A percentile compares a stretch with the other conserved stretches of the same genome.
phyloP scores from a whole-genome alignment of 1,140 invertebrate species.

The Drosophila saltans region DNA sequence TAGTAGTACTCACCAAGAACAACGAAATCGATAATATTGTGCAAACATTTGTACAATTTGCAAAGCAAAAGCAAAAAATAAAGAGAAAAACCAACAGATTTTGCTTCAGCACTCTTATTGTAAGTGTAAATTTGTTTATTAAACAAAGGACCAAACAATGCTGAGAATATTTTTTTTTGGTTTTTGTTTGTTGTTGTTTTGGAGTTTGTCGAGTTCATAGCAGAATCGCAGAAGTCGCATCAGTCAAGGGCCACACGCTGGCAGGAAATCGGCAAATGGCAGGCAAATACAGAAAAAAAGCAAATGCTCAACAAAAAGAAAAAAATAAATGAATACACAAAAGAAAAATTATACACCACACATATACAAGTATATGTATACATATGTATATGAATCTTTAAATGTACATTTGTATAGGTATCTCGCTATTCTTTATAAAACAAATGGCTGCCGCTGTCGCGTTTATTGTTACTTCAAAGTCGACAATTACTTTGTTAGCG shows the following conservation, averaged over 20 bases:
- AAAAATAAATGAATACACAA: constrained; percentile 46
- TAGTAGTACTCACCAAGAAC: constrained; percentile 4
- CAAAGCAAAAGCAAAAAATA: constrained; percentile 36
- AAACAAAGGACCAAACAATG: constrained; percentile 47
- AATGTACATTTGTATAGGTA: background rate
- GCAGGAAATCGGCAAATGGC: constrained; percentile 57
- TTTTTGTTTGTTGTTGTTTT: constrained; percentile 23
- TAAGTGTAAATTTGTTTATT: constrained; percentile 73
- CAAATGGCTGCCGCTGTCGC: constrained; percentile 53
- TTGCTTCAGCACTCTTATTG: constrained; percentile 57
- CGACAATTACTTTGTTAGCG: constrained; percentile 58
- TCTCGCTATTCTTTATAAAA: constrained; percentile 44
- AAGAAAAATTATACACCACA: constrained; percentile 39
- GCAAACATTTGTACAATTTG: constrained; percentile 44
- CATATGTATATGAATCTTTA: too few species aligned
- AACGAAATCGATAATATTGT: constrained; percentile 22
- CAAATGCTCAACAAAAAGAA: constrained; percentile 1
- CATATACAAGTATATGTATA: background rate
- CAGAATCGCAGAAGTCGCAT: background rate
- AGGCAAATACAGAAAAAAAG: constrained; percentile 22
- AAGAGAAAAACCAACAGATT: too few species aligned
- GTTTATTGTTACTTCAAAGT: constrained; percentile 32
- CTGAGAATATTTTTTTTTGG: constrained; percentile 18
- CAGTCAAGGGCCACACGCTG: constrained; percentile 35
- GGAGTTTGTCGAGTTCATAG: constrained; percentile 55